Percentiles rank a stretch among this genome's conserved stretches.
These are phyloP conservation scores for Drosophila falleni DNA, from an alignment of 2,888 invertebrate genomes.

Conservation along the genomic window DNA sequence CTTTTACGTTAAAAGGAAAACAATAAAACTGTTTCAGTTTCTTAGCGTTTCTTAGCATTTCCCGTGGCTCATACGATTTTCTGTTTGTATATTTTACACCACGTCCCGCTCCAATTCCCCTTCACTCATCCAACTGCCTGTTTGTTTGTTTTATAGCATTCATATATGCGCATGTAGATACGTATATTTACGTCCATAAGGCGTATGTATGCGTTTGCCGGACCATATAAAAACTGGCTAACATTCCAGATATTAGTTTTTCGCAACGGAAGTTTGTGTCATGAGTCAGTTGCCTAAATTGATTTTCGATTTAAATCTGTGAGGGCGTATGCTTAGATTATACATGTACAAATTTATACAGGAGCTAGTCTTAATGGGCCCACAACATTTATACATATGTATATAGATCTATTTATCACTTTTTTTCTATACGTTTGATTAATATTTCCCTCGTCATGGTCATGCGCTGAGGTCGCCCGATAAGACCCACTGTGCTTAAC, in stretches of 20 bases:
- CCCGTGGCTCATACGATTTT: conserved; percentile 37
- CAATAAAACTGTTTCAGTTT: conserved; percentile 70
- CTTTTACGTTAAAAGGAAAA: conserved; percentile 56
- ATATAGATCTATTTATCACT: conserved; percentile 18
- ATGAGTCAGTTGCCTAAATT: conserved; percentile 65
- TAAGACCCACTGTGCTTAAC: conserved; percentile 50
- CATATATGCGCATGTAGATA: conserved; percentile 43
- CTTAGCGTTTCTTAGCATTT: conserved; percentile 38
- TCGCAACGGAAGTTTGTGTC: conserved; percentile 76
- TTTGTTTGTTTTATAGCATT: conserved; percentile 73
- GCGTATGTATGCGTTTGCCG: conserved; percentile 8
- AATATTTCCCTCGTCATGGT: conserved; percentile 60
- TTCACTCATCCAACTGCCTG: conserved; percentile 13
- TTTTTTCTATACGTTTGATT: conserved; percentile 51
- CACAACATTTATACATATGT: conserved; percentile 41
- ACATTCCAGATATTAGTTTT: conserved; percentile 54
- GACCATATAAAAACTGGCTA: conserved; percentile 53
- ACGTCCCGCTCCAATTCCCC: conserved; percentile 23
- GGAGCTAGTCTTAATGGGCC: conserved; percentile 23
- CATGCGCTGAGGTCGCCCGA: conserved; percentile 65
- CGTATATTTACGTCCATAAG: conserved; percentile 3
- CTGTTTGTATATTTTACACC: conserved; percentile 67
- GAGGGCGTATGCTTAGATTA: conserved; percentile 31
- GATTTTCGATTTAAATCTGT: conserved; percentile 48
- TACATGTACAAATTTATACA: conserved; percentile 4